phyloP scores from a whole-genome alignment of 2,113 vertebrate species.

The Symphodus melops region DNA sequence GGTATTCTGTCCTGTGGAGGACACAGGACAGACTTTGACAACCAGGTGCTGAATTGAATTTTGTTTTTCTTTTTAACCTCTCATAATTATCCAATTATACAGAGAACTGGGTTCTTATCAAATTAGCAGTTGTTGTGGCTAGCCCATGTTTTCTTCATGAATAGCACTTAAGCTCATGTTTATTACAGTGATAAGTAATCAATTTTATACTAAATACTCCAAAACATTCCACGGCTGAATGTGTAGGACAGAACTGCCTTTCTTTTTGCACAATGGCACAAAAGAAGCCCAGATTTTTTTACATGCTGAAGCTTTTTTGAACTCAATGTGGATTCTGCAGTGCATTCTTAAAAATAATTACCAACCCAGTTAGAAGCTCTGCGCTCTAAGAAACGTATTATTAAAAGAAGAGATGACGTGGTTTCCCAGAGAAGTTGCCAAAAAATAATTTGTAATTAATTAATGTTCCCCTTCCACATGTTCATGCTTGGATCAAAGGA shows the following conservation, averaged over 20 bases:
- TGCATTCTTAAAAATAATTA: not conserved
- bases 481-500: slow-evolving; percentile 25
- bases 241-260: not conserved
- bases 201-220: not conserved
- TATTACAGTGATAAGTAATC: not conserved
- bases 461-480: slow-evolving; percentile 18
- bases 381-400: slow-evolving; percentile 15
- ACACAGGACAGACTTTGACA: slow-evolving; percentile 1
- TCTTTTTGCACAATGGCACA: slow-evolving; percentile 6
- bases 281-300: slow-evolving; percentile 9
- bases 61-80: not conserved
- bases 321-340: slow-evolving; percentile 15
- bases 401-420: slow-evolving; percentile 13
- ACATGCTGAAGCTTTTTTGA: slow-evolving; percentile 13
- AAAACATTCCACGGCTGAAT: not conserved
- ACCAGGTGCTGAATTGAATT: slow-evolving; percentile 14
- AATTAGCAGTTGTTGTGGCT: not conserved
- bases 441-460: slow-evolving; percentile 39
- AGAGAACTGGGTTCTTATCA: not conserved
- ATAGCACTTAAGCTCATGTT: not conserved
- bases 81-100: not conserved
- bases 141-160: not conserved
- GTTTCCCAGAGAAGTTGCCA: slow-evolving; percentile 26
- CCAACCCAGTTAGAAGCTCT: slow-evolving; percentile 26
- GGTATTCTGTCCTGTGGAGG: slow-evolving; percentile 7